Base-by-base conservation (phyloP, 2,888 invertebrate species). In the Drosophila quasianomalipes region DNA sequence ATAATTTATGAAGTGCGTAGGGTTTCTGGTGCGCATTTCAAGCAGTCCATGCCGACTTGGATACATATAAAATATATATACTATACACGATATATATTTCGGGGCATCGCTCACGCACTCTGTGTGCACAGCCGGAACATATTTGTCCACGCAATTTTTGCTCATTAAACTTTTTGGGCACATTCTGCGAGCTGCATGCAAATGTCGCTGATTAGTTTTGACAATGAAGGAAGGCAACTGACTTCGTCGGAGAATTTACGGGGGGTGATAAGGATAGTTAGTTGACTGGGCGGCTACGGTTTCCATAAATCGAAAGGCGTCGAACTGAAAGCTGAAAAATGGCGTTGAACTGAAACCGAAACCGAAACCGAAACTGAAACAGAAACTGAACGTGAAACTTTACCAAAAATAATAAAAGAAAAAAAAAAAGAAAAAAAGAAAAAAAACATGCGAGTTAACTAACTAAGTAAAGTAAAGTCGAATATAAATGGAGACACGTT, bases 1-100 rank as follows among this genome's bases (percentile, higher is more conserved):
- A 87, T 87, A 83, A 87, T 87, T 87, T 90, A 87, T 87, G 85
- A 90, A 75, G 85, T 90, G 86, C 90, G 90, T 88, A 85, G 77
- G 75, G 77, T 82, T 62, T 82, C 74, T 82, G 91, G 72, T 79
- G 77, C 84, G 81, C 88, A 85, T 88, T 79, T 78, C 77, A 83
- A 89, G 77, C 76, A 86, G 77, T 49, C 53, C 51, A 33, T 26
- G 64, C 49, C 49, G 28, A 39, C 57, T 37, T 59, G 35, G n/a
- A 61, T 60, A 54, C 60, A 51, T 41, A 49, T 19, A 22, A 57
- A 19, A 35, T 62, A 64, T 67, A 64, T 67, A 37, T 37, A 54
- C 22, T 62, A 59, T 39, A 19, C 35, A 57, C 22, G 22, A 54
- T 10, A 19, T 35, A 31, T 22, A 41, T 74, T 16, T 52, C 30